These are phyloP conservation scores for Corydoras maculifer DNA, from an alignment of 2,113 vertebrate genomes.

Conservation along the genomic window DNA sequence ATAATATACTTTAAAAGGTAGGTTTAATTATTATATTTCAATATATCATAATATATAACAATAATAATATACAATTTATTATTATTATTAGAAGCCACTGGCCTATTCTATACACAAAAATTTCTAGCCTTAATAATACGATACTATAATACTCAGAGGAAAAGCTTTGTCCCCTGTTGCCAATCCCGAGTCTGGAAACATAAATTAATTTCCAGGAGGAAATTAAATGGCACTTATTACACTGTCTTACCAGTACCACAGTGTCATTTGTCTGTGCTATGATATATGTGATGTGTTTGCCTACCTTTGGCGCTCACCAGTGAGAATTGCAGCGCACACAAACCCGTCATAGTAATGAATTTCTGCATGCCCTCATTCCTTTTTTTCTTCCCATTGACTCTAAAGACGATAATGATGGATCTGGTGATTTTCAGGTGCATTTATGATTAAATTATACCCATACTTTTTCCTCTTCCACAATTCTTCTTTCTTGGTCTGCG, in stretches of 20 bases:
- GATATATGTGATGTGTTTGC: conserved; percentile 65
- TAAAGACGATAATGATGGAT: conserved; percentile 54
- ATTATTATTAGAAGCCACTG: too few relatives aligned
- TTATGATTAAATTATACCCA: conserved; percentile 52
- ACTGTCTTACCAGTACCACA: conserved; percentile 65
- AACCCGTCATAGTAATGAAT: conserved; percentile 46
- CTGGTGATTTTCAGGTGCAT: conserved; percentile 53
- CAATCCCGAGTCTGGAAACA: conserved; percentile 42
- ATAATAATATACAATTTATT: too few relatives aligned
- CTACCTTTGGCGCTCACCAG: conserved; percentile 58
- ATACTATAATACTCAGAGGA: conserved; percentile 49
- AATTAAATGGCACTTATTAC: conserved; percentile 74
- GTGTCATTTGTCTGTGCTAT: conserved; percentile 66
- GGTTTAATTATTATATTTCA: too few relatives aligned
- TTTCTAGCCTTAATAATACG: conserved; percentile 54
- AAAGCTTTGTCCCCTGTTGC: conserved; percentile 67
- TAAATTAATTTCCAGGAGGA: conserved; percentile 76
- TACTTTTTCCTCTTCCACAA: conserved; percentile 26
- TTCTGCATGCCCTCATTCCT: conserved; percentile 46
- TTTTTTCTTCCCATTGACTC: conserved; percentile 43
- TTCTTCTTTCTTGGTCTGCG: conserved; percentile 25
- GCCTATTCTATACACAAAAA: too few relatives aligned
- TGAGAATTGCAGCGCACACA: conserved; percentile 49
- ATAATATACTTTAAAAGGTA: too few relatives aligned
- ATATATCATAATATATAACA: too few relatives aligned